These are phyloP conservation scores for Zaprionus ornatus DNA, from an alignment of 1,140 invertebrate genomes.

Conservation along the genomic window DNA sequence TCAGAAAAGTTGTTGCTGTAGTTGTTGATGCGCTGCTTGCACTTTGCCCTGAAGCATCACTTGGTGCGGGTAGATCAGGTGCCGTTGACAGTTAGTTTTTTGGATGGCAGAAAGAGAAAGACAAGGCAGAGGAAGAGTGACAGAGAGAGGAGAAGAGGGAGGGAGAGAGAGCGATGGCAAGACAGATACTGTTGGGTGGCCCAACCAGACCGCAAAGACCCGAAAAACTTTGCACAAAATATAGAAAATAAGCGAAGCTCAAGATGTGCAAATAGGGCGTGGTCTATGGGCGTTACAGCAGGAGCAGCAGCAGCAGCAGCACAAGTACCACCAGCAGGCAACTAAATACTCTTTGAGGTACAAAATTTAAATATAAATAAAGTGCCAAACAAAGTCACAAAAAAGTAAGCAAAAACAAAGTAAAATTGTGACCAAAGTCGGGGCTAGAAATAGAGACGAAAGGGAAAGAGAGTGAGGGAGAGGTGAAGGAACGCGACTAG, in stretches of 20 bases:
- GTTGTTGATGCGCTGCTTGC: conserved; percentile 30
- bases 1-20: conserved; percentile 24
- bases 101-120: background rate
- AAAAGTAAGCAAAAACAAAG: conserved; percentile 35
- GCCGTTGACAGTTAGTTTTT: conserved; percentile 41
- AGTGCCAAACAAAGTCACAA: conserved; percentile 76
- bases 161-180: background rate
- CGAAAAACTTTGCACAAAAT: conserved; percentile 58
- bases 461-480: background rate
- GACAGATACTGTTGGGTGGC: background rate
- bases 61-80: conserved; percentile 36
- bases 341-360: conserved; percentile 78
- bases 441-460: background rate
- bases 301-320: background rate
- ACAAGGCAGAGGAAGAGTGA: background rate
- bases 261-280: conserved; percentile 42
- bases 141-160: background rate
- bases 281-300: background rate
- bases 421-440: conserved; percentile 34
- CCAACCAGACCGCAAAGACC: conserved; percentile 21
- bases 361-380: conserved; percentile 82
- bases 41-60: conserved; percentile 44
- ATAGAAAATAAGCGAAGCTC: conserved; percentile 61
- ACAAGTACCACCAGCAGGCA: conserved; percentile 22
- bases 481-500: conserved; percentile 20